phyloP scores from a whole-genome alignment of 2,888 invertebrate genomes.

The Hololepta plana region DNA sequence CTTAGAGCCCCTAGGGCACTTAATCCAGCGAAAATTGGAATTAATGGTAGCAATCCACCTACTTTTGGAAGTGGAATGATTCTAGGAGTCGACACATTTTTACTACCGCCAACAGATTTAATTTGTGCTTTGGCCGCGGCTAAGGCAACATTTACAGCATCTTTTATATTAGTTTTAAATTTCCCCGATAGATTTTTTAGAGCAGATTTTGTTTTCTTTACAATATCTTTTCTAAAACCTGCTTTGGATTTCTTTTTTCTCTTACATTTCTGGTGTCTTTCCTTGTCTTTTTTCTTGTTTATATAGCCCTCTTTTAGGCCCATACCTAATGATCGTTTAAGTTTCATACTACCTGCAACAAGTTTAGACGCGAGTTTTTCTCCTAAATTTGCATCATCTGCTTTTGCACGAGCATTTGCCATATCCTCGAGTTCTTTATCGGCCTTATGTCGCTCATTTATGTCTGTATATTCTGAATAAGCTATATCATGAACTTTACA shows the following conservation, averaged over 20 bases:
- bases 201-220: background rate
- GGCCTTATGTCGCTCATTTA: too few species aligned
- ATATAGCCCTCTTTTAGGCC: too few species aligned
- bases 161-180: too few species aligned
- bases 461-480: too few species aligned
- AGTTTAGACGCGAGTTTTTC: slow-evolving; percentile 1
- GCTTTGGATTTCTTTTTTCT: background rate
- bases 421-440: too few species aligned
- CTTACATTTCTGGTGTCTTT: too few species aligned
- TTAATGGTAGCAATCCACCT: slow-evolving; percentile 14
- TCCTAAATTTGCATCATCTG: slow-evolving; percentile 3
- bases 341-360: slow-evolving; percentile 4
- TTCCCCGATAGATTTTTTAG: too few species aligned
- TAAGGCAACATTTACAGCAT: slow-evolving; percentile 5
- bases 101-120: slow-evolving; percentile 7
- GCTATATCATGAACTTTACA: too few species aligned
- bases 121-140: slow-evolving; percentile 5
- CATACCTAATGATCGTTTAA: slow-evolving; percentile 4
- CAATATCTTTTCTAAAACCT: background rate
- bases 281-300: too few species aligned
- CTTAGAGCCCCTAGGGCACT: slow-evolving; percentile 12
- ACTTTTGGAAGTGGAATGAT: slow-evolving; percentile 9
- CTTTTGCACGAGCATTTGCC: too few species aligned
- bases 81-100: slow-evolving; percentile 5
- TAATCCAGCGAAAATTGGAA: slow-evolving; percentile 14